Percentiles rank a stretch among this genome's conserved stretches.
phyloP scores from a whole-genome alignment of 1,140 invertebrate species.

The Homarus americanus region DNA sequence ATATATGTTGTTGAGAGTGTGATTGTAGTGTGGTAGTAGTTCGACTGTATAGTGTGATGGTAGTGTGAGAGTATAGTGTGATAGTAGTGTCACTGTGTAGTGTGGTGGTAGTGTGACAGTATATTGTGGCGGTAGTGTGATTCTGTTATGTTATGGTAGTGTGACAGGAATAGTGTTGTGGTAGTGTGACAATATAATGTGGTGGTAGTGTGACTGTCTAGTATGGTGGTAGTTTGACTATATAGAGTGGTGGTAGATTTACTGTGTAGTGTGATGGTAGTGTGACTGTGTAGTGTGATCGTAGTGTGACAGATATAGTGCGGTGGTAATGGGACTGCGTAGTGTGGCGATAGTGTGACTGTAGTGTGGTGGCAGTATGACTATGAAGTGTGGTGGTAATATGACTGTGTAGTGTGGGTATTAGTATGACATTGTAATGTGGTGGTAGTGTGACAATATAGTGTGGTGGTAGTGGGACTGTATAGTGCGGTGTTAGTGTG shows the following conservation, averaged over 20 bases:
- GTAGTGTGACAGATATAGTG: neutral
- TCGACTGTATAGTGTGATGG: neutral
- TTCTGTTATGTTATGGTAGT: neutral
- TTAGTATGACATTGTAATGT: too few species aligned
- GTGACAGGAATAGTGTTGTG: neutral
- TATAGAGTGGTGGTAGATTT: neutral
- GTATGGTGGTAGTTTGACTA: too few species aligned
- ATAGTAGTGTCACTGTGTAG: too few species aligned
- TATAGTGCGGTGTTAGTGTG: neutral
- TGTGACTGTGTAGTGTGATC: neutral
- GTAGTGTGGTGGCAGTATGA: too few species aligned
- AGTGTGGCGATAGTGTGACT: too few species aligned
- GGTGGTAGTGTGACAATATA: too few species aligned
- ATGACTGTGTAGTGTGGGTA: too few species aligned
- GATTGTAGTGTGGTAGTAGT: neutral
- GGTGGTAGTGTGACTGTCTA: too few species aligned
- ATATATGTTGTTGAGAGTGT: neutral
- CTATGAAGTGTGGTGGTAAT: too few species aligned
- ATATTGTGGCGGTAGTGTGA: neutral
- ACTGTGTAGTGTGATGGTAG: neutral
- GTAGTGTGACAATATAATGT: neutral
- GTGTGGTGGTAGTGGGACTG: neutral
- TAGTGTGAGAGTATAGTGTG: too few species aligned
- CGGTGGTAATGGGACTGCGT: neutral
- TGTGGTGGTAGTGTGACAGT: neutral